Evolutionary conservation across 2,797 vertebrate genomes (phyloP).

Genomic region (Sylvilagus floridanus): DNA sequence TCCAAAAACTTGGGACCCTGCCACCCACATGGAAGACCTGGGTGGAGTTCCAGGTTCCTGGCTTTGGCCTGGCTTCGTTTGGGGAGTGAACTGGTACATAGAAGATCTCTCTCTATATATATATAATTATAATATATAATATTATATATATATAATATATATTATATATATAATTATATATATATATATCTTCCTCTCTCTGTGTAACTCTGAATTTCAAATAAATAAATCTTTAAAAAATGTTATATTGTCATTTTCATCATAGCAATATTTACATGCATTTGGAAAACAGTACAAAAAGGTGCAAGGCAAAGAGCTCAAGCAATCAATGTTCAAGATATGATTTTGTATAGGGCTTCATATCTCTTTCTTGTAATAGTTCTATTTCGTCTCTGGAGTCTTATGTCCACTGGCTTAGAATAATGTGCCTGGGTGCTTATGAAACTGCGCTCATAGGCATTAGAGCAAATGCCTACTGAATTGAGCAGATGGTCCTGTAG

Average conservation of each 20-base stretch:
- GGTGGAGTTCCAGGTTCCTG: no score
- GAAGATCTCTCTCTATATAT: no score
- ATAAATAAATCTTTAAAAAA: neutral
- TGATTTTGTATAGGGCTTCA: neutral
- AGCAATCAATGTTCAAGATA: neutral
- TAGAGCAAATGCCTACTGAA: neutral
- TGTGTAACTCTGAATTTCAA: no score
- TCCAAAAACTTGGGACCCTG: no score
- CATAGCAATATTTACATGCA: neutral
- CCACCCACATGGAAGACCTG: no score
- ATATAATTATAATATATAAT: no score
- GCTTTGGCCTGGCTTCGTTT: no score
- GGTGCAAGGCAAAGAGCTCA: neutral
- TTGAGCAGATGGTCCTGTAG: neutral
- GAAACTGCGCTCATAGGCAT: neutral
- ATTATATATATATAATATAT: no score
- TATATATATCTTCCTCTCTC: no score
- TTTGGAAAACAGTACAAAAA: slow-evolving; percentile 29
- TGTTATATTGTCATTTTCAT: neutral
- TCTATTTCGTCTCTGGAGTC: neutral
- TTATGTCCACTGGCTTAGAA: neutral
- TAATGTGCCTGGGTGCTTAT: neutral
- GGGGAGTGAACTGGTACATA: no score
- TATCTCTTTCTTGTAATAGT: neutral
- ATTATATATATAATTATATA: no score